These are phyloP conservation scores for Sphaeridia pumilis DNA, from an alignment of 2,888 invertebrate species.

Conservation along the genomic window DNA sequence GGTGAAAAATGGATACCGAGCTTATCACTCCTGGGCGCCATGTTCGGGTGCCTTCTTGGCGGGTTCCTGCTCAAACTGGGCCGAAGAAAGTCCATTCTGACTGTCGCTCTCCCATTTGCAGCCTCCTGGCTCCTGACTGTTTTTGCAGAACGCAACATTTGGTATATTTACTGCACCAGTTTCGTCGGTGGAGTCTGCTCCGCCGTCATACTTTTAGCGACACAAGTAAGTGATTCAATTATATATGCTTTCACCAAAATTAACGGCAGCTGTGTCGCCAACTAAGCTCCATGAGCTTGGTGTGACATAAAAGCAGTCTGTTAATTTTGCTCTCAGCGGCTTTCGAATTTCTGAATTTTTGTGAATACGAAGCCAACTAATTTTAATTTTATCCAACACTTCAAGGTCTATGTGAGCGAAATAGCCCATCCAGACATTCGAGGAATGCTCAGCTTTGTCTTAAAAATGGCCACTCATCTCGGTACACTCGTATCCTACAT, in stretches of 20 bases:
- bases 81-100: slow-evolving; percentile 54
- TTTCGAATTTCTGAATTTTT: background rate
- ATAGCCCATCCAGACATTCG: slow-evolving; percentile 75
- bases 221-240: slow-evolving; percentile 47
- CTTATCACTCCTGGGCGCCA: slow-evolving; percentile 63
- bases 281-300: no score
- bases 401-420: slow-evolving; percentile 77
- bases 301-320: no score
- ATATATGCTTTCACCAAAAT: background rate
- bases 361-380: background rate
- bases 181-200: slow-evolving; percentile 73
- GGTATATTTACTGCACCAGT: slow-evolving; percentile 70
- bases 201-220: slow-evolving; percentile 62
- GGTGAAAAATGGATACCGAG: slow-evolving; percentile 74
- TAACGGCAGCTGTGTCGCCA: no score
- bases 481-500: slow-evolving; percentile 74
- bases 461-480: slow-evolving; percentile 73
- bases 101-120: slow-evolving; percentile 62
- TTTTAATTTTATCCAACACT: background rate
- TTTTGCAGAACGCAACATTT: slow-evolving; percentile 56
- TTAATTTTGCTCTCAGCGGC: background rate
- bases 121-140: slow-evolving; percentile 71
- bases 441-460: slow-evolving; percentile 71
- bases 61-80: slow-evolving; percentile 65
- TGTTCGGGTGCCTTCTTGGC: slow-evolving; percentile 65